A percentile compares a stretch with the other conserved stretches of the same genome.
These are phyloP conservation scores for Australoheros scitulus DNA, from an alignment of 2,113 vertebrate species.

Conservation along the genomic window DNA sequence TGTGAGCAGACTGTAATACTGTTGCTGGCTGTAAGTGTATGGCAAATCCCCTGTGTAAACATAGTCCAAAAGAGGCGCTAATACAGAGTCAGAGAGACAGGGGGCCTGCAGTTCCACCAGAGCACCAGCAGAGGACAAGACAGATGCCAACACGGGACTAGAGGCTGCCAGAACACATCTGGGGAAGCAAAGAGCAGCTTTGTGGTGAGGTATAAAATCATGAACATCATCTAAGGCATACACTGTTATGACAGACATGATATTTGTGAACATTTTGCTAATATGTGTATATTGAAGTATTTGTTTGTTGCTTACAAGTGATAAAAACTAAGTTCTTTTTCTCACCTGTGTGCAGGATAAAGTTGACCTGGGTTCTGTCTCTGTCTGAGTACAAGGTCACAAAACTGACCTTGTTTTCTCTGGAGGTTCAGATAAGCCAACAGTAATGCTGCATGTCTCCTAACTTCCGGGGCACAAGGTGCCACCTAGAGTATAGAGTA, in stretches of 20 bases:
- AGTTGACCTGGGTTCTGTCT: constrained; percentile 55
- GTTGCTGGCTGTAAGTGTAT: constrained; percentile 12
- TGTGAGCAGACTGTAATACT: constrained; percentile 56
- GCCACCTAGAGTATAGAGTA: constrained; percentile 35
- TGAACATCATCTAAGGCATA: not conserved
- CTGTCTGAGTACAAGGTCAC: constrained; percentile 75
- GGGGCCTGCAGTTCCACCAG: constrained; percentile 73
- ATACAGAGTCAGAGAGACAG: constrained; percentile 61
- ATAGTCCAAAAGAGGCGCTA: constrained; percentile 72
- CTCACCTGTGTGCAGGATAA: constrained; percentile 75
- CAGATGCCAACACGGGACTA: constrained; percentile 74
- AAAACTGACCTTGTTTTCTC: constrained; percentile 66
- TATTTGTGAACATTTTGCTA: not conserved
- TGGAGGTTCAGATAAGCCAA: constrained; percentile 67
- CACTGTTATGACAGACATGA: not conserved
- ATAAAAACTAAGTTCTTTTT: not conserved
- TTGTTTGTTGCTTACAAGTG: not conserved
- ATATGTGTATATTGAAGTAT: not conserved
- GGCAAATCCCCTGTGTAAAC: constrained; percentile 75
- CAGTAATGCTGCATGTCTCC: constrained; percentile 53
- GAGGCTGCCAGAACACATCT: constrained; percentile 77
- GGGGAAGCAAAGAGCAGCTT: not conserved
- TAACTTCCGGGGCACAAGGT: not conserved
- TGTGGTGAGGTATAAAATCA: not conserved
- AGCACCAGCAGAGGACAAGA: constrained; percentile 64